A percentile compares a stretch with the other conserved stretches of the same genome.
Conservation (phyloP, 1,140 invertebrate genomes). For the Leptinotarsa undecemlineata region DNA sequence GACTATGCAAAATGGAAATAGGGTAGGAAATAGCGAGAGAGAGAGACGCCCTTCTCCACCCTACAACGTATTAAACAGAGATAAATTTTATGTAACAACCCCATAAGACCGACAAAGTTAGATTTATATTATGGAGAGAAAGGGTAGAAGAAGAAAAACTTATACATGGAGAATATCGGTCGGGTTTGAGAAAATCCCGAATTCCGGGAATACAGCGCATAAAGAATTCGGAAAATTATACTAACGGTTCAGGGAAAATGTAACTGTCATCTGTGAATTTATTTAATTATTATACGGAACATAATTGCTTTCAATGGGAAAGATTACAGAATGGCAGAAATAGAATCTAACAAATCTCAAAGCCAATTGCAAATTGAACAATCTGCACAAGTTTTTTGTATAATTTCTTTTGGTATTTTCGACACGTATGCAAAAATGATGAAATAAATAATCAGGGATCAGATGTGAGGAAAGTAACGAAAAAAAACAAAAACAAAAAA, state of each 20-base stretch:
- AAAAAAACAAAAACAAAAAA: too few species aligned
- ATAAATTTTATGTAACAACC: constrained; percentile 28
- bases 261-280: background rate
- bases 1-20: constrained; percentile 23
- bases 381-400: too few species aligned
- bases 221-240: constrained; percentile 3
- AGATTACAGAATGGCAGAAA: too few species aligned
- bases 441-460: too few species aligned
- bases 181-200: background rate
- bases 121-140: constrained; percentile 34
- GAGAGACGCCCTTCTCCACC: constrained; percentile 10
- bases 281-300: background rate
- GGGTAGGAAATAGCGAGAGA: constrained; percentile 5
- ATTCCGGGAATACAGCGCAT: background rate
- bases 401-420: too few species aligned
- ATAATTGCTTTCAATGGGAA: background rate
- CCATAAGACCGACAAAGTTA: constrained; percentile 37
- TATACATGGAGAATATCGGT: constrained; percentile 1
- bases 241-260: background rate
- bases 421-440: too few species aligned
- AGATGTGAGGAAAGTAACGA: too few species aligned
- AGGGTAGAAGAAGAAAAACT: constrained; percentile 29
- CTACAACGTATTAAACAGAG: constrained; percentile 28
- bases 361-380: too few species aligned
- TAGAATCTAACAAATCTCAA: too few species aligned